Evolutionary conservation across 2,113 vertebrate species (phyloP).

Genomic region (Nothobranchius kuhntae): DNA sequence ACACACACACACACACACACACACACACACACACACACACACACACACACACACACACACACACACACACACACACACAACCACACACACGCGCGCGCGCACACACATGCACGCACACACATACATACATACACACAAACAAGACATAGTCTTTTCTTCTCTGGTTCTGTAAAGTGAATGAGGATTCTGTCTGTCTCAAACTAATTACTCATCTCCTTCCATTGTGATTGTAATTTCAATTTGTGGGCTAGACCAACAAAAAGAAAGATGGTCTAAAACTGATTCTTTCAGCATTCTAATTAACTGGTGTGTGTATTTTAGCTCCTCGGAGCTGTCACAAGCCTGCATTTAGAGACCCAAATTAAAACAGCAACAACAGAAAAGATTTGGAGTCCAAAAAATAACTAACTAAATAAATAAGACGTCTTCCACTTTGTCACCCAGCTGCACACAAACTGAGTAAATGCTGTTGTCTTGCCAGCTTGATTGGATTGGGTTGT

Average conservation of each 20-base stretch:
- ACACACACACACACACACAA: slow-evolving; percentile 3
- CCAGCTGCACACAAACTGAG: slow-evolving; percentile 33
- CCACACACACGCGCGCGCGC: slow-evolving; percentile 34
- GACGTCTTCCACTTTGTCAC: slow-evolving; percentile 29
- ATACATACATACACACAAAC: not conserved
- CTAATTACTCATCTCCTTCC: slow-evolving; percentile 62
- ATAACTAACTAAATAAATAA: too few relatives aligned
- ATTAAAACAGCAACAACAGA: slow-evolving; percentile 39
- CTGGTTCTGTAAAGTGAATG: slow-evolving; percentile 50
- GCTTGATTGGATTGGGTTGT: slow-evolving; percentile 47
- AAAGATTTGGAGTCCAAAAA: slow-evolving; percentile 2
- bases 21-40: slow-evolving; percentile 44
- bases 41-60: slow-evolving; percentile 21
- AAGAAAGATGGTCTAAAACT: slow-evolving; percentile 49
- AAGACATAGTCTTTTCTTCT: slow-evolving; percentile 44
- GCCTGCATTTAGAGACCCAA: slow-evolving; percentile 3
- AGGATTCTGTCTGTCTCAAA: slow-evolving; percentile 58
- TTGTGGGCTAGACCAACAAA: slow-evolving; percentile 54
- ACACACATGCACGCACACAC: slow-evolving; percentile 12
- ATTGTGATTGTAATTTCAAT: slow-evolving; percentile 61
- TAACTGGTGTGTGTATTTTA: slow-evolving; percentile 39
- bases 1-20: not conserved
- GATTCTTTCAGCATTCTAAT: slow-evolving; percentile 56
- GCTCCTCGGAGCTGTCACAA: slow-evolving; percentile 21
- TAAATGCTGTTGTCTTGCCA: slow-evolving; percentile 39